Evolutionary conservation across 2,888 invertebrate species (phyloP).

Genomic region (Tanypteryx hageni): DNA sequence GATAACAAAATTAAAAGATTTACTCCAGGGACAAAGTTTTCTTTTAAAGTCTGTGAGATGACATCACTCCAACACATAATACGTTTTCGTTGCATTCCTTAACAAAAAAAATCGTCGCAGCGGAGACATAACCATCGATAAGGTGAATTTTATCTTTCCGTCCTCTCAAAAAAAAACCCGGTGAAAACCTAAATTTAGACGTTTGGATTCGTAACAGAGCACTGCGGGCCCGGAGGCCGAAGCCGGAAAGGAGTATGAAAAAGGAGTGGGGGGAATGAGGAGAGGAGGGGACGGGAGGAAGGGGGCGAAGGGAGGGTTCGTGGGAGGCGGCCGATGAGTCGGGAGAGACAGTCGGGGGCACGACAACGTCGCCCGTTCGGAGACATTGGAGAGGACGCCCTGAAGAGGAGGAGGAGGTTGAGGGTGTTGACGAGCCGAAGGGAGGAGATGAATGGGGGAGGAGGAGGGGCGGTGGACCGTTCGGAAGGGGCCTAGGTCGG

Average conservation of each 20-base stretch:
- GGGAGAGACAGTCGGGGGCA: background rate
- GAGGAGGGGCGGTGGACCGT: background rate
- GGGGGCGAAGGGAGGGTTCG: background rate
- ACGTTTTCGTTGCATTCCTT: background rate
- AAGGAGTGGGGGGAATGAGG: background rate
- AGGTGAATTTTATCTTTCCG: background rate
- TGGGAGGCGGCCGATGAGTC: background rate
- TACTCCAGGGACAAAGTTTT: too few relatives aligned
- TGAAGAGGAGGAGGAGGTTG: constrained; percentile 23
- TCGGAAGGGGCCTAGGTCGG: background rate
- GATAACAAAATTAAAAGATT: too few relatives aligned
- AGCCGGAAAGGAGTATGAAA: background rate
- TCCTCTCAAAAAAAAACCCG: background rate
- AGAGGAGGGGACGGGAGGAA: background rate
- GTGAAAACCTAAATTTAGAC: background rate
- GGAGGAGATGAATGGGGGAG: background rate
- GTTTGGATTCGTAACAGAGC: background rate
- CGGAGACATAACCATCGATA: background rate
- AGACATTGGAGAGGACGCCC: constrained; percentile 12
- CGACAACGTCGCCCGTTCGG: background rate
- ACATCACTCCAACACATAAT: too few relatives aligned
- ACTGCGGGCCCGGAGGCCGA: background rate
- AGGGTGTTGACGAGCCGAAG: background rate
- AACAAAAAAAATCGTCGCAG: background rate
- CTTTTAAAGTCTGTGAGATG: too few relatives aligned